Conservation (phyloP, 2,797 vertebrate species). For the Aeoliscus strigatus region DNA sequence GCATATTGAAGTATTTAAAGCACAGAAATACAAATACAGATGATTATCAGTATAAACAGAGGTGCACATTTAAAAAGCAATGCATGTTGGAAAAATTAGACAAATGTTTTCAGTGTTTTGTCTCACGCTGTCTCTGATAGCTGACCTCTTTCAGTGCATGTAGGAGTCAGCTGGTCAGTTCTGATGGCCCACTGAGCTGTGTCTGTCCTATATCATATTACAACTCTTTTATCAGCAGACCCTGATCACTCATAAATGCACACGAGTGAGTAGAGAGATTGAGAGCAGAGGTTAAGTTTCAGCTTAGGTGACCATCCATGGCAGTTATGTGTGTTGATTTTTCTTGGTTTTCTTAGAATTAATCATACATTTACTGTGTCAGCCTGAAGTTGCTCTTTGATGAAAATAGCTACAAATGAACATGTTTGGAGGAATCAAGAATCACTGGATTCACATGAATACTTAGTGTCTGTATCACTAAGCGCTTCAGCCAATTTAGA, state of each 20-base stretch:
- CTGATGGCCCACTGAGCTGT: constrained; percentile 47
- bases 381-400: too few relatives aligned
- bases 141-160: too few relatives aligned
- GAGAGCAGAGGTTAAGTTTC: constrained; percentile 19
- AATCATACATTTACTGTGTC: too few relatives aligned
- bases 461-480: constrained; percentile 1
- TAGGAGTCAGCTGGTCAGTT: constrained; percentile 45
- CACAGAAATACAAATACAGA: too few relatives aligned
- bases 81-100: too few relatives aligned
- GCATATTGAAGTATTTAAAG: too few relatives aligned
- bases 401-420: too few relatives aligned
- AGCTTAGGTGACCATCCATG: constrained; percentile 7
- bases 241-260: constrained; percentile 15
- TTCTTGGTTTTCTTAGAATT: not conserved
- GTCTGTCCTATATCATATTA: constrained; percentile 19
- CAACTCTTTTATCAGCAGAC: constrained; percentile 29
- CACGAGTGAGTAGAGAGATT: too few relatives aligned
- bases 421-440: not conserved
- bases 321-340: not conserved
- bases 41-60: too few relatives aligned
- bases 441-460: not conserved
- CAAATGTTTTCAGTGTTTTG: too few relatives aligned
- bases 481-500: not conserved
- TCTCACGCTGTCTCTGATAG: too few relatives aligned
- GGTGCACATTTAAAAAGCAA: too few relatives aligned